A percentile compares a stretch with the other conserved stretches of the same genome.
Conservation (phyloP, 2,797 vertebrate genomes). For the Pelobates cultripes region DNA sequence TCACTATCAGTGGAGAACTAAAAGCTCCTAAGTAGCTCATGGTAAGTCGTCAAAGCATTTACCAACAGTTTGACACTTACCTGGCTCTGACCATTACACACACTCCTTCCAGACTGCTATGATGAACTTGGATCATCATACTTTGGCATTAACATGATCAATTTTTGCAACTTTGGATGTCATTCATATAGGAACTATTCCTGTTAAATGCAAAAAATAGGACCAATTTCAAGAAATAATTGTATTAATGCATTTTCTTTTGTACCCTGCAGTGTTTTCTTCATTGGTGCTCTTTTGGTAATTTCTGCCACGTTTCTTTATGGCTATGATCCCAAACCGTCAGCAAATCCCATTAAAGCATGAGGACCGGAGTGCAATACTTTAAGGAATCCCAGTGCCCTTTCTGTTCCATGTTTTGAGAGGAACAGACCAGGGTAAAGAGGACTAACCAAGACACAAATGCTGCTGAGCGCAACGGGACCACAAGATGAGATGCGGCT, state of each 20-base stretch:
- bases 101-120: no score
- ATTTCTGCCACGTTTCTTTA: slow-evolving; percentile 95
- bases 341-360: slow-evolving; percentile 88
- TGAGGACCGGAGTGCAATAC: slow-evolving; percentile 62
- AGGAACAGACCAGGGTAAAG: neutral
- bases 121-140: no score
- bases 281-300: slow-evolving; percentile 90
- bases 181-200: no score
- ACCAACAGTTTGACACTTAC: no score
- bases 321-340: slow-evolving; percentile 87
- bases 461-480: slow-evolving; percentile 27
- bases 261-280: slow-evolving; percentile 82
- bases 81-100: no score
- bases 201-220: no score
- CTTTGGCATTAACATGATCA: no score
- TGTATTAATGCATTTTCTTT: slow-evolving; percentile 40
- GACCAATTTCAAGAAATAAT: no score
- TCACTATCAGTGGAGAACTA: no score
- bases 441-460: slow-evolving; percentile 8
- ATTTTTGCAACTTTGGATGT: no score
- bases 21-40: no score
- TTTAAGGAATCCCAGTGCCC: neutral
- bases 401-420: neutral
- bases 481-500: slow-evolving; percentile 2
- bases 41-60: no score